A percentile compares a stretch with the other conserved stretches of the same genome.
Conservation (phyloP, 1,140 invertebrate species). For the Physella acuta region DNA sequence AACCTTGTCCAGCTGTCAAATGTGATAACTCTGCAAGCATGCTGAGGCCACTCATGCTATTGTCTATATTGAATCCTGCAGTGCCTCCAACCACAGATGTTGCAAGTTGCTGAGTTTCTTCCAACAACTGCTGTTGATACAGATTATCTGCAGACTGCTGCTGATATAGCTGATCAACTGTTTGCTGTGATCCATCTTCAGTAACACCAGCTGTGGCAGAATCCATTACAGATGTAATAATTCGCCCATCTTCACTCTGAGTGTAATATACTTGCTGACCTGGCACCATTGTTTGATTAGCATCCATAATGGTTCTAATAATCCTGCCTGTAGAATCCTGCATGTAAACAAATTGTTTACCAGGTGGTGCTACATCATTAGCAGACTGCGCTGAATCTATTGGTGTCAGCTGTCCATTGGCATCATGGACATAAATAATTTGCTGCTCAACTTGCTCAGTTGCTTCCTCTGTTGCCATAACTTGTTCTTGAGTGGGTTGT, state of each 20-base stretch:
- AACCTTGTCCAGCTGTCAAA: slow-evolving; percentile 22
- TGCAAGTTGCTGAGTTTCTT: background rate
- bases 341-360: slow-evolving; percentile 28
- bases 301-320: slow-evolving; percentile 25
- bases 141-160: background rate
- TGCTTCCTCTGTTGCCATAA: background rate
- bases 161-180: slow-evolving; percentile 7
- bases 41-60: slow-evolving; percentile 22
- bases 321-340: slow-evolving; percentile 25
- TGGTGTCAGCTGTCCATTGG: slow-evolving; percentile 22
- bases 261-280: slow-evolving; percentile 27
- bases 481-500: background rate
- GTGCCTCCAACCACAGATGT: background rate
- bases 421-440: slow-evolving; percentile 23
- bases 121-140: background rate
- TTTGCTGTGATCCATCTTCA: slow-evolving; percentile 3
- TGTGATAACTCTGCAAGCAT: slow-evolving; percentile 25
- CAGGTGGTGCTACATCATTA: slow-evolving; percentile 25
- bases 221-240: slow-evolving; percentile 27
- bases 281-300: slow-evolving; percentile 26
- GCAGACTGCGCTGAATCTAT: slow-evolving; percentile 23
- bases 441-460: slow-evolving; percentile 17
- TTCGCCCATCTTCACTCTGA: slow-evolving; percentile 23
- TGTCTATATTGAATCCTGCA: slow-evolving; percentile 11
- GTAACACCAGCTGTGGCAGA: slow-evolving; percentile 9